Evolutionary conservation across 1,140 invertebrate genomes (phyloP), one percentile per base, ranked within the genome.

Genomic region (Diorhabda carinulata): DNA sequence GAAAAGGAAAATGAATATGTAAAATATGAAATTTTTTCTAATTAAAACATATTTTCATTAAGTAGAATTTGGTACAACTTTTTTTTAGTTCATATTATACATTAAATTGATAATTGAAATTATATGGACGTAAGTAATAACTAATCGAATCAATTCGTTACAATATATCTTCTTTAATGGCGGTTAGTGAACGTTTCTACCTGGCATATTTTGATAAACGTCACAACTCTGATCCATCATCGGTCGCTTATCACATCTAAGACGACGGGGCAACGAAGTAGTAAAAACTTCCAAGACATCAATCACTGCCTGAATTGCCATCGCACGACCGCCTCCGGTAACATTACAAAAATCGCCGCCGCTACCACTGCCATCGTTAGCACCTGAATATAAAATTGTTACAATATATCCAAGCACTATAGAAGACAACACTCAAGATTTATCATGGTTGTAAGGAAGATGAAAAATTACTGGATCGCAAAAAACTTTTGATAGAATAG

Each of bases 231-330:
- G 56, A 72, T 72, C 70, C 70, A 72, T 72, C 70, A 72, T 72
- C 70, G 64, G 67, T 69, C 63, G 70, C 62, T 72, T 72, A 72
- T 72, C 70, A 67, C 66, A 57, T 42, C 44, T 61, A 42, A 60
- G 69, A 61, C 60, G 66, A 62, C 70, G 58, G 67, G 67, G 62
- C 44, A 65, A 64, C 61, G 42, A 68, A 56, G 40, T 42, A 41
- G 66, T 62, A 62, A 56, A 43, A 47, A 58, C 56, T 8, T 25
- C 56, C 43, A 52, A 43, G 56, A 64, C 70, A 72, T 72, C 70
- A 72, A 72, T 72, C 70, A 72, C 47, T 45, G 4, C 62, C 10
- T 64, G 62, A 43, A 43, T 45, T 8, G 10, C 44, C 43, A 25
- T 45, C 62, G 25, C 25, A 25, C 25, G 25, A 25, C 25, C 25